phyloP scores from a whole-genome alignment of 2,113 vertebrate genomes.

The Suricata suricatta region DNA sequence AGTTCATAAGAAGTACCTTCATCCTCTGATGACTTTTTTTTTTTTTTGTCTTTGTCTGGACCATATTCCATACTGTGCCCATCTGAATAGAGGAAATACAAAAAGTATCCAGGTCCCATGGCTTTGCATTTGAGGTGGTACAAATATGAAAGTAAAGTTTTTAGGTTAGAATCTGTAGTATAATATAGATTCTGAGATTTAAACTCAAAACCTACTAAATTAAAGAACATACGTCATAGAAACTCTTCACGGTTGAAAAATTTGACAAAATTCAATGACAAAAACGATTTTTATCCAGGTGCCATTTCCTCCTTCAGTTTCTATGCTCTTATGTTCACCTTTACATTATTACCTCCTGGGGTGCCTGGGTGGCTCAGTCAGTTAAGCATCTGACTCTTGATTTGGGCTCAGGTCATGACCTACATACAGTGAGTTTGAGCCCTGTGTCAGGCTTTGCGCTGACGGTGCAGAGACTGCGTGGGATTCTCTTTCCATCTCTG shows the following conservation, averaged over 20 bases:
- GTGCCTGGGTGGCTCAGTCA: too few relatives aligned
- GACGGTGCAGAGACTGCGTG: too few relatives aligned
- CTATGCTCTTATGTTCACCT: neutral
- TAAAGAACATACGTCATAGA: neutral
- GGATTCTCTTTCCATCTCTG: too few relatives aligned
- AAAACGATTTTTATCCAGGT: neutral
- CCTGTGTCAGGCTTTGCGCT: too few relatives aligned
- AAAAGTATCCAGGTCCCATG: neutral
- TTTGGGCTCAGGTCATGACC: too few relatives aligned
- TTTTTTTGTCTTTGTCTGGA: neutral
- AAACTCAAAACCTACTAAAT: slow-evolving; percentile 5
- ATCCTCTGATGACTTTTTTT: neutral
- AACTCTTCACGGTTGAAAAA: slow-evolving; percentile 12
- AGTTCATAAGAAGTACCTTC: neutral
- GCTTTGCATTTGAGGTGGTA: neutral
- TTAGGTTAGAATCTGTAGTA: neutral
- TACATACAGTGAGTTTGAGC: too few relatives aligned
- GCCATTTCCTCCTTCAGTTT: neutral
- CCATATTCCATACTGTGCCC: neutral
- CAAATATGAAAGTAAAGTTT: neutral
- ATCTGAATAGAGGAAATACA: neutral
- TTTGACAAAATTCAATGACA: neutral
- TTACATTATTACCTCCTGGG: neutral
- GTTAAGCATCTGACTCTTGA: too few relatives aligned
- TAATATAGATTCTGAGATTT: neutral